Conservation (phyloP, 2,113 vertebrate genomes). For the Cinclus mexicanus region DNA sequence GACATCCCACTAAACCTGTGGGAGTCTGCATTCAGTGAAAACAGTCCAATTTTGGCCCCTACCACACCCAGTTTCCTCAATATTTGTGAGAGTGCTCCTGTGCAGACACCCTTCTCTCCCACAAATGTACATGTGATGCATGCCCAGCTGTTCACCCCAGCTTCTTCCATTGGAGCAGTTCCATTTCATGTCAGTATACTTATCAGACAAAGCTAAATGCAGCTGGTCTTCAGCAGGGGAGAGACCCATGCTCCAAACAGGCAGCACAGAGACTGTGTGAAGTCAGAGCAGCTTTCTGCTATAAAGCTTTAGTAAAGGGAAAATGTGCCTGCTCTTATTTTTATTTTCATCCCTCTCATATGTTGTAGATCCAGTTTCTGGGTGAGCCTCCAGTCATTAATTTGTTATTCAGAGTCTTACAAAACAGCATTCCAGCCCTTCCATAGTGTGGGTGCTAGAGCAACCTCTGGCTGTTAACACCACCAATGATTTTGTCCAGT, state of each 20-base stretch:
- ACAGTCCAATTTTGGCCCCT: neutral
- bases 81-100: neutral
- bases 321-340: neutral
- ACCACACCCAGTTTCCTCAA: neutral
- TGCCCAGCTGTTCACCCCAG: neutral
- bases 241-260: neutral
- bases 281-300: neutral
- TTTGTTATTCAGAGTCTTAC: neutral
- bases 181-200: neutral
- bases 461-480: neutral
- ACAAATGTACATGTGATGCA: neutral
- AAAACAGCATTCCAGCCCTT: neutral
- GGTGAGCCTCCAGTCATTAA: neutral
- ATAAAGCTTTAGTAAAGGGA: neutral
- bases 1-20: fast-evolving
- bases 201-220: neutral
- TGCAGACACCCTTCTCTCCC: neutral
- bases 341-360: neutral
- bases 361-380: neutral
- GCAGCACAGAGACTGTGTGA: neutral
- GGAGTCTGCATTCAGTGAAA: neutral
- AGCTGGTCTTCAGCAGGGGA: fast-evolving
- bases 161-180: neutral
- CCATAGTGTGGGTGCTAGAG: fast-evolving
- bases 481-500: neutral